These are phyloP conservation scores for Alexandromys fortis DNA, from an alignment of 2,113 vertebrate species.

Conservation along the genomic window DNA sequence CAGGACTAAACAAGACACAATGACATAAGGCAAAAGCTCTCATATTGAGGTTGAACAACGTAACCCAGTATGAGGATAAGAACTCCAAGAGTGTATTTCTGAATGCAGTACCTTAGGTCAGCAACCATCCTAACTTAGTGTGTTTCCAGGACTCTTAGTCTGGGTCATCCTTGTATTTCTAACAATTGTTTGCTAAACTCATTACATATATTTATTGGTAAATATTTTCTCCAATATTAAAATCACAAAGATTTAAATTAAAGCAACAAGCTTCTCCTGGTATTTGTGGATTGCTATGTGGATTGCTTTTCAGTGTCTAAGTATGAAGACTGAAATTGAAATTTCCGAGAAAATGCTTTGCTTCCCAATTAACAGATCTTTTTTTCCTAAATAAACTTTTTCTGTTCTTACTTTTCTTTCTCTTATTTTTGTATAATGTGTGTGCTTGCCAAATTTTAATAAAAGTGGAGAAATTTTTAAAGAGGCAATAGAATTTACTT, in stretches of 20 bases:
- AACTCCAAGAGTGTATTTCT: not conserved
- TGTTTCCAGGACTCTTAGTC: not conserved
- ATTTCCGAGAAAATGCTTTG: constrained; percentile 5
- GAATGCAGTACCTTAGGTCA: not conserved
- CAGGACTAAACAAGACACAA: too few relatives aligned
- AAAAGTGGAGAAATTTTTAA: constrained; percentile 11
- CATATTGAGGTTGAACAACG: too few relatives aligned
- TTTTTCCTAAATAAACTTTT: not conserved
- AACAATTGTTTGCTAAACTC: not conserved
- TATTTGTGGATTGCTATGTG: not conserved
- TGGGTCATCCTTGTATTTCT: not conserved
- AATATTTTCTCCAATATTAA: not conserved
- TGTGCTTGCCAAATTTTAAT: not conserved
- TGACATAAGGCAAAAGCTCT: too few relatives aligned
- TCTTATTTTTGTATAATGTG: not conserved
- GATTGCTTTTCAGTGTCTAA: not conserved
- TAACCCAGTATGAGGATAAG: not conserved
- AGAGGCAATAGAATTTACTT: not conserved
- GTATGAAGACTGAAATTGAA: not conserved
- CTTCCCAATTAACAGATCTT: not conserved
- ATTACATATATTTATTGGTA: not conserved
- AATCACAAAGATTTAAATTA: not conserved
- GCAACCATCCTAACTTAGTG: not conserved
- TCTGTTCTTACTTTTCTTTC: not conserved
- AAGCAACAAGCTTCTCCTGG: not conserved